Conservation (phyloP, 2,113 vertebrate species). For the Albula glossodonta region DNA sequence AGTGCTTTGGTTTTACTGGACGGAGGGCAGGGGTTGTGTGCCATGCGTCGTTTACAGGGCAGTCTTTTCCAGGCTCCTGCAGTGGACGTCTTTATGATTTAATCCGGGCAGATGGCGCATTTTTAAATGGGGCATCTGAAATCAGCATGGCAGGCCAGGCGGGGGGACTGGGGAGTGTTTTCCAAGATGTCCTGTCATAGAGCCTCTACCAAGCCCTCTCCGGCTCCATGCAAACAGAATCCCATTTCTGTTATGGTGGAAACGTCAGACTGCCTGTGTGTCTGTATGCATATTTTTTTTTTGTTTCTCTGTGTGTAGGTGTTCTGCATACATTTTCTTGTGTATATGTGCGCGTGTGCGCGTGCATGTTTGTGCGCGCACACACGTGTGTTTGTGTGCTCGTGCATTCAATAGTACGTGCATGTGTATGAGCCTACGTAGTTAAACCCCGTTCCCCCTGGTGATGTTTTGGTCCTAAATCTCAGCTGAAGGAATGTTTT, state of each 20-base stretch:
- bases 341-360: not conserved
- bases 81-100: constrained; percentile 18
- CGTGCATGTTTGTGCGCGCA: not conserved
- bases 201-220: not conserved
- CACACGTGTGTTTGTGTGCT: not conserved
- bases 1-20: not conserved
- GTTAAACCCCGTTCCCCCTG: not conserved
- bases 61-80: constrained; percentile 22
- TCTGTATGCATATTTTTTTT: not conserved
- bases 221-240: not conserved
- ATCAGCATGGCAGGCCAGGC: not conserved
- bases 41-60: constrained; percentile 2
- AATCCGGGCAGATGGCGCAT: constrained; percentile 29
- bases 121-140: constrained; percentile 3
- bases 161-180: not conserved
- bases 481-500: constrained; percentile 6
- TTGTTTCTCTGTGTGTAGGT: not conserved
- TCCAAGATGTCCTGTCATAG: not conserved
- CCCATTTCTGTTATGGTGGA: not conserved
- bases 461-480: not conserved
- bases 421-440: not conserved
- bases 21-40: not conserved
- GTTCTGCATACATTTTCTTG: too few species aligned
- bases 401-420: not conserved
- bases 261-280: not conserved